Evolutionary conservation across 2,113 vertebrate species (phyloP), one percentile per base, ranked within the genome.

Genomic region (Phyllopteryx taeniolatus): DNA sequence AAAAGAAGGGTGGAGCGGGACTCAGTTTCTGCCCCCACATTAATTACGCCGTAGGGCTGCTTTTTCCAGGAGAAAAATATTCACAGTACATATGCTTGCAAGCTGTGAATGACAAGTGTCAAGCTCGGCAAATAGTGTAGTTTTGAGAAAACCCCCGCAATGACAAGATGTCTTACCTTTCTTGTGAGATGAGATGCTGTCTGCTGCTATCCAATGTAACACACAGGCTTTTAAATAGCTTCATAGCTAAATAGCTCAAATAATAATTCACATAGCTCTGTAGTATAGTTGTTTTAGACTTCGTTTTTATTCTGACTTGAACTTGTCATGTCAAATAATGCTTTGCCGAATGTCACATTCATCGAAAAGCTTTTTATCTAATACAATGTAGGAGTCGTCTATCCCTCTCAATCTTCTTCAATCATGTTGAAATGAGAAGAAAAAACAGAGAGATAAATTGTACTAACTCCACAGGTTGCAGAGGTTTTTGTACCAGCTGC

Each of bases 301-400:
- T 67, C 39, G 20, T 54, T 15, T 15, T 70, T 31, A 61, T 44
- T 35, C 31, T 31, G 66, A 60, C 53, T 33, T n/a, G 46, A 12
- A 17, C 27, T 17, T 39, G 73, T 64, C 78, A 73, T 56, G 59
- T 68, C 77, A 79, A 83, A 84, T 74, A 68, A 68, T 56, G 74
- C 74, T 81, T 75, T 82, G 54, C 80, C 49, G 51, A 80, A 78
- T 73, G 83, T 81, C 80, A 86, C 15, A 79, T 80, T 84, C 63
- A 80, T 79, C 72, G 39, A 68, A 85, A 84, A 53, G 64, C 42
- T 66, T 66, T 64, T 66, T 66, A 47, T 63, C 22, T 66, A 66
- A 47, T 66, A 47, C 43, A 14, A 66, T 47, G 31, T 47, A 47
- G 64, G 8, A 17, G 22, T 22, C n/a, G 27, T 47, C 22, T 9